phyloP scores from a whole-genome alignment of 2,113 vertebrate species.

The Sprattus sprattus region DNA sequence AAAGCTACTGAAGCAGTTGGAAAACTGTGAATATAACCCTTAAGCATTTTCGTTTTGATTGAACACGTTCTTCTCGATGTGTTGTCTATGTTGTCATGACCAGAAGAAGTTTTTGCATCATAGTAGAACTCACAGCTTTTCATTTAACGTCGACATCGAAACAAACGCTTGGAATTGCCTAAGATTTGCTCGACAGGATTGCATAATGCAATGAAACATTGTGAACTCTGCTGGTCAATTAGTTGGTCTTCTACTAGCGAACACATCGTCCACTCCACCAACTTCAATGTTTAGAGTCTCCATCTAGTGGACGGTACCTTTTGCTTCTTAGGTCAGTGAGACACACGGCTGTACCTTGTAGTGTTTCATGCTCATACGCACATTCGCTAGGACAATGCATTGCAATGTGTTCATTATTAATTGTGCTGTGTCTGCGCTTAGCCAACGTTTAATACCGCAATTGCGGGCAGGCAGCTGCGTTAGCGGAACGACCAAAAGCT shows the following conservation, averaged over 20 bases:
- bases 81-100: no score
- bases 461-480: not conserved
- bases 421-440: not conserved
- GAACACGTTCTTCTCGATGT: no score
- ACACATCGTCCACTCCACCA: not conserved
- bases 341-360: not conserved
- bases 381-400: no score
- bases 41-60: no score
- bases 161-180: no score
- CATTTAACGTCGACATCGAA: no score
- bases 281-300: not conserved
- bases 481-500: not conserved
- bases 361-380: not conserved
- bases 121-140: no score
- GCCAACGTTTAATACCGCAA: not conserved
- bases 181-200: not conserved
- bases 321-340: not conserved
- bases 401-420: no score
- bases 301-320: slow-evolving; percentile 1
- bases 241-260: not conserved
- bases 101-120: no score
- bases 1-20: no score
- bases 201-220: not conserved
- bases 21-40: no score
- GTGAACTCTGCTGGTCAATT: not conserved